These are phyloP conservation scores for Eunapius fragilis DNA, from an alignment of 37 sponge, comb jelly and placozoan genomes.

Conservation along the genomic window DNA sequence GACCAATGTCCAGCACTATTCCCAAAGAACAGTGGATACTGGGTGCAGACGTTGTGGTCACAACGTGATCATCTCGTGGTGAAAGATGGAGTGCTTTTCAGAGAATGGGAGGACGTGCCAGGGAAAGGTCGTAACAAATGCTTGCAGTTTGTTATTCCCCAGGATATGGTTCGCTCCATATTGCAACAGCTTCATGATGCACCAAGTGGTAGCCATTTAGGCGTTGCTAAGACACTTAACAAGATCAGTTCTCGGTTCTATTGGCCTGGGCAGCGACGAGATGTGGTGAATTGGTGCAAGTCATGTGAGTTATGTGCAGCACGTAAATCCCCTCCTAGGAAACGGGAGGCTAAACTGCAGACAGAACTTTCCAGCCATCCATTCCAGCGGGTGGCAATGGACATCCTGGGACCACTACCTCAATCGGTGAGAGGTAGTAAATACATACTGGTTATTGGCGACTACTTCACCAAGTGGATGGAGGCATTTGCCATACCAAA, in stretches of 20 bases:
- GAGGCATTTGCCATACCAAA: not conserved
- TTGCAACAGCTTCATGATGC: not conserved
- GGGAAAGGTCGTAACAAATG: not conserved
- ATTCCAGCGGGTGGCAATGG: slow-evolving; percentile 6
- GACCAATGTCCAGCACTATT: too few relatives aligned
- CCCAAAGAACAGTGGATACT: too few relatives aligned
- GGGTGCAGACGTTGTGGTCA: not conserved
- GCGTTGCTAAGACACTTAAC: slow-evolving; percentile 1
- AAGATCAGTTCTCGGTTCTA: slow-evolving; percentile 1
- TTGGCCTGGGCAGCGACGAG: not conserved
- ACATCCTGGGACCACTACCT: not conserved
- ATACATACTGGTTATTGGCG: not conserved
- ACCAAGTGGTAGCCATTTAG: too few relatives aligned
- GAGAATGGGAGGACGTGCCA: not conserved
- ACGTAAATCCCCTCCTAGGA: not conserved
- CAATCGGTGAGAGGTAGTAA: not conserved
- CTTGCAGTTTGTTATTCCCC: not conserved
- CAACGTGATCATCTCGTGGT: not conserved
- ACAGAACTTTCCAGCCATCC: not conserved
- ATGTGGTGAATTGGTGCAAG: not conserved
- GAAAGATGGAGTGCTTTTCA: not conserved
- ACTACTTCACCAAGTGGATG: too few relatives aligned
- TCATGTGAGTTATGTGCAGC: not conserved
- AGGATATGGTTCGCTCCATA: not conserved
- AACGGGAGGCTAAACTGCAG: not conserved